Base-by-base conservation (phyloP, 2,797 vertebrate species). In the Sciurus carolinensis region DNA sequence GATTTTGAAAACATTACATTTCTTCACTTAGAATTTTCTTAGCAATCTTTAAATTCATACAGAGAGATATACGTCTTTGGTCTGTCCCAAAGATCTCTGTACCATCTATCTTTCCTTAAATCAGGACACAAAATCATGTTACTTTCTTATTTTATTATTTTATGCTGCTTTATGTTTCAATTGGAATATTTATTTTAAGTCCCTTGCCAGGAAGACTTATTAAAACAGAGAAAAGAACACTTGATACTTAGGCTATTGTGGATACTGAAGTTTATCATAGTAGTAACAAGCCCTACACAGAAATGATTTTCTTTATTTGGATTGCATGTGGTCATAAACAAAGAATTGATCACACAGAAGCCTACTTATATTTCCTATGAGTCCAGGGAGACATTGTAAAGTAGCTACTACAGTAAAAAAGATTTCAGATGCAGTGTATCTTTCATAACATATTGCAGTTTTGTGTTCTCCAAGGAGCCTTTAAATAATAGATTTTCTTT, bases 401-500 rank as follows among this genome's bases (percentile, higher is more conserved):
- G 8, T 84, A 94, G 75, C 22, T 90, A 39, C 59, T 66, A 11
- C 11, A 72, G 47, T 80, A 81, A 77, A 88, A 95, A 87, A 28
- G 20, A 80, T 30, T 93, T 94, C 67, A 94, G 82, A 88, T 87
- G 57, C 52, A 83, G 54, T 75, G 33, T 91, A n/a, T 90, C 90
- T 95, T 94, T 95, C 62, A 90, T 80, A 90, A 88, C 28, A 82
- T 69, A 97, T 71, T 96, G 44, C 94, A 90, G 47, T 84, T 94
- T 88, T 39, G 15, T 94, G 71, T 91, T 97, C 92, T 97, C 96
- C 64, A 96, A 94, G 96, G 94, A 97, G 85, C 30, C 67, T 89
- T 96, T 95, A 82, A 96, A 96, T 96, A 97, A 90, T 77, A 96
- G 52, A 85, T 95, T 96, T 97, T 97, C 91, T 97, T 96, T 96